phyloP scores from a whole-genome alignment of 1,140 invertebrate species.

The Drosophila arawakana region DNA sequence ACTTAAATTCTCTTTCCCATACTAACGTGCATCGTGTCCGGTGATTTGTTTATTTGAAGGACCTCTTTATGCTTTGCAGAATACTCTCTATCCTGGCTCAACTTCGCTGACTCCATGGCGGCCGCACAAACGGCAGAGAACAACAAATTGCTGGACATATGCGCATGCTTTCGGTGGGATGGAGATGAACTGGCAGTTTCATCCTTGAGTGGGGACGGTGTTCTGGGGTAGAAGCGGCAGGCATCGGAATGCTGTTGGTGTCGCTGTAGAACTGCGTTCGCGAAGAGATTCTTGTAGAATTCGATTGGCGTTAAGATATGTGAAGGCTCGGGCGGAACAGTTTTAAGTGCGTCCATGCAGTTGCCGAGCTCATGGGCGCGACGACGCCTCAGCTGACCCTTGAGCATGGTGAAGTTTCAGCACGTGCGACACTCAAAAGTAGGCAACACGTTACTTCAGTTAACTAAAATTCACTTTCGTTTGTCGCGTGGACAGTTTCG shows the following conservation, averaged over 20 bases:
- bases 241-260: slow-evolving; percentile 46
- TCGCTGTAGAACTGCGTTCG: slow-evolving; percentile 87
- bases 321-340: slow-evolving; percentile 40
- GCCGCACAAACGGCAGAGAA: slow-evolving; percentile 70
- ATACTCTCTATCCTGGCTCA: slow-evolving; percentile 31
- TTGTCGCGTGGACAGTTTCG: neutral
- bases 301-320: slow-evolving; percentile 90
- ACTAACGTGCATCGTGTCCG: slow-evolving; percentile 51
- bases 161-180: slow-evolving; percentile 34
- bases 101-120: slow-evolving; percentile 56
- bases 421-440: slow-evolving; percentile 48
- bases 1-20: slow-evolving; percentile 13
- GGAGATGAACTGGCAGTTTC: slow-evolving; percentile 13
- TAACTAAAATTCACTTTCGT: slow-evolving; percentile 65
- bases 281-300: slow-evolving; percentile 91
- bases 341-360: slow-evolving; percentile 48
- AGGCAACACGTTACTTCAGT: slow-evolving; percentile 55
- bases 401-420: slow-evolving; percentile 50
- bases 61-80: slow-evolving; percentile 23
- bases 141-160: slow-evolving; percentile 75
- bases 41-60: neutral
- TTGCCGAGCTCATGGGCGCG: slow-evolving; percentile 34
- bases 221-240: slow-evolving; percentile 46
- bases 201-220: slow-evolving; percentile 41
- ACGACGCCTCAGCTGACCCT: slow-evolving; percentile 66